These are phyloP conservation scores for Lobophora halterata DNA, from an alignment of 2,888 invertebrate species.

Conservation along the genomic window DNA sequence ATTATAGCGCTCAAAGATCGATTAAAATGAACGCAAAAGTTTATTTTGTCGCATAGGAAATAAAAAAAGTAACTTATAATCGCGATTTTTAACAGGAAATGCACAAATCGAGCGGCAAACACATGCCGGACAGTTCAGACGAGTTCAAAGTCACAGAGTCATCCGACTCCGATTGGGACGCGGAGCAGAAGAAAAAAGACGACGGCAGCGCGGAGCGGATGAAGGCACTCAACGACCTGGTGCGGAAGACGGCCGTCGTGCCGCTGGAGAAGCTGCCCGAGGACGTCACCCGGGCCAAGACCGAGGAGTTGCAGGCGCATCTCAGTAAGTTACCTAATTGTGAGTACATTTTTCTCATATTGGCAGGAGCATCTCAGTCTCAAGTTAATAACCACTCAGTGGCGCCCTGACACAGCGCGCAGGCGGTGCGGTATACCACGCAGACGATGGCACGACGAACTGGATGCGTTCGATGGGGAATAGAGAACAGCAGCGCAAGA, in stretches of 20 bases:
- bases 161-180: slow-evolving; percentile 50
- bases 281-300: slow-evolving; percentile 60
- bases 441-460: too few relatives aligned
- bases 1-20: too few relatives aligned
- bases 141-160: slow-evolving; percentile 69
- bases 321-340: slow-evolving; percentile 44
- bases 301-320: slow-evolving; percentile 59
- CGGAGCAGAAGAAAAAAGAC: slow-evolving; percentile 57
- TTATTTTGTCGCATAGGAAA: neutral
- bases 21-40: too few relatives aligned
- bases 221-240: slow-evolving; percentile 52
- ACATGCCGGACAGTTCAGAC: slow-evolving; percentile 77
- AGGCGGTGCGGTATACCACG: too few relatives aligned
- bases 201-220: slow-evolving; percentile 50
- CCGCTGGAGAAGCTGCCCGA: slow-evolving; percentile 68
- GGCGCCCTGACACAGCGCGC: too few relatives aligned
- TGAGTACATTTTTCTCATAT: too few relatives aligned
- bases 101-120: slow-evolving; percentile 77
- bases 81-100: slow-evolving; percentile 56
- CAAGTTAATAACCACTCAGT: too few relatives aligned
- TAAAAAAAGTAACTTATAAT: neutral
- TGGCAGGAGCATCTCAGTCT: too few relatives aligned
- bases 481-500: too few relatives aligned
- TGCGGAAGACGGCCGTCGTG: slow-evolving; percentile 65
- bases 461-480: too few relatives aligned